Evolutionary conservation across 1,140 invertebrate species (phyloP).

Genomic region (Zophobas morio): DNA sequence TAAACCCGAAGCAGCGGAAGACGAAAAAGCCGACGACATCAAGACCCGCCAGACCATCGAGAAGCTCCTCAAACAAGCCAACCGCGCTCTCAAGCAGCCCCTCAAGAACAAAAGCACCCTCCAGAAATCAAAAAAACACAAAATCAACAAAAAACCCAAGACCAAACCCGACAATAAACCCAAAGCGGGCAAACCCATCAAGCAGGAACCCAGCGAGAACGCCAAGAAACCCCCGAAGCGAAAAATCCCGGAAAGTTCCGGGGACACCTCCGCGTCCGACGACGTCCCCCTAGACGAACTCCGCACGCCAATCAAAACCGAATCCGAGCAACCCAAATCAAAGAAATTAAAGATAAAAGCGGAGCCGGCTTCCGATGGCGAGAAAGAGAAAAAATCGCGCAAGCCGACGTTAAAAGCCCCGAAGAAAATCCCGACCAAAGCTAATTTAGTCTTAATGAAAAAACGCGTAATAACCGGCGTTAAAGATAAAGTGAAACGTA

Average conservation of each 20-base stretch:
- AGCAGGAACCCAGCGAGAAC: conserved; percentile 45
- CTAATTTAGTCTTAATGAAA: conserved; percentile 62
- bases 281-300: conserved; percentile 63
- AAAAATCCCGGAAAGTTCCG: conserved; percentile 28
- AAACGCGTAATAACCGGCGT: conserved; percentile 50
- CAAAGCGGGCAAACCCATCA: conserved; percentile 39
- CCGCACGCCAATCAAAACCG: conserved; percentile 25
- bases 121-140: conserved; percentile 30
- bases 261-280: conserved; percentile 60
- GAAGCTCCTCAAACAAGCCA: conserved; percentile 54
- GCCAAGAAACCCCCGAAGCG: conserved; percentile 39
- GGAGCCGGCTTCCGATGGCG: conserved; percentile 53
- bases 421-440: conserved; percentile 65
- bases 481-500: conserved; percentile 57
- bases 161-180: conserved; percentile 53
- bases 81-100: conserved; percentile 43
- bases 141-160: conserved; percentile 20
- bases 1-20: conserved; percentile 6
- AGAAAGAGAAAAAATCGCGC: conserved; percentile 54
- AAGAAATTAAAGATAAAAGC: conserved; percentile 52
- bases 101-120: conserved; percentile 35
- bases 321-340: conserved; percentile 21
- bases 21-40: conserved; percentile 28
- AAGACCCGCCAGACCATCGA: conserved; percentile 49
- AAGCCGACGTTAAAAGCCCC: conserved; percentile 58